Base-by-base conservation (phyloP, 37 sponge, comb jelly and placozoan genomes). In the Dysidea cf. avara region DNA sequence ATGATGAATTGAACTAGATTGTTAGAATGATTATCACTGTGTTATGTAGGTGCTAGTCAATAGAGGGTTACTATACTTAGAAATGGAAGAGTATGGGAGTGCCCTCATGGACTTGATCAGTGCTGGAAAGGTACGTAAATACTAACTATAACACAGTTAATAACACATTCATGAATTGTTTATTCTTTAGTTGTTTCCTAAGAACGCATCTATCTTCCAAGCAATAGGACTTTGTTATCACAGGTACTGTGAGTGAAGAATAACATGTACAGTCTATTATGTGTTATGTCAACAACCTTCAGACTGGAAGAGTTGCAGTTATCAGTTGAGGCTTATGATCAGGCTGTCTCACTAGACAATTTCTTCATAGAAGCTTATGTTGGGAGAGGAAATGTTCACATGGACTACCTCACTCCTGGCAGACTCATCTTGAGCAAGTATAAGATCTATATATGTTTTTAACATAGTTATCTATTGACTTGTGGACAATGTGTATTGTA, bases 211-310 rank as follows among this genome's bases (percentile, higher is more conserved):
- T 2, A 62, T 96, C 24, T 74, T 65, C 81, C 96, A 96, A 55
- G 93, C 93, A 1, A 73, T 96, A 47, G 96, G 88, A 24, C 68
- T 80, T 31, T 96, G 96, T 76, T 82, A 96, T 63, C 96, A 96
- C 55, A n/a, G n/a, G n/a, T n/a, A n/a, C n/a, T n/a, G n/a, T n/a
- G n/a, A n/a, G n/a, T n/a, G n/a, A n/a, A n/a, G n/a, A n/a, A n/a
- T n/a, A n/a, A n/a, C n/a, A n/a, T n/a, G n/a, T n/a, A n/a, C n/a
- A n/a, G n/a, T n/a, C n/a, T n/a, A n/a, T n/a, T n/a, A n/a, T n/a
- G n/a, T n/a, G n/a, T n/a, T n/a, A n/a, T n/a, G n/a, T n/a, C n/a
- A n/a, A n/a, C n/a, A n/a, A n/a, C n/a, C 3, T 38, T 24, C 61
- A 89, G 88, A 38, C 54, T 87, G 3, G 77, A 82, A 26, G 33